phyloP scores from a whole-genome alignment of 1,140 invertebrate genomes.

The Parapsyche elsis region DNA sequence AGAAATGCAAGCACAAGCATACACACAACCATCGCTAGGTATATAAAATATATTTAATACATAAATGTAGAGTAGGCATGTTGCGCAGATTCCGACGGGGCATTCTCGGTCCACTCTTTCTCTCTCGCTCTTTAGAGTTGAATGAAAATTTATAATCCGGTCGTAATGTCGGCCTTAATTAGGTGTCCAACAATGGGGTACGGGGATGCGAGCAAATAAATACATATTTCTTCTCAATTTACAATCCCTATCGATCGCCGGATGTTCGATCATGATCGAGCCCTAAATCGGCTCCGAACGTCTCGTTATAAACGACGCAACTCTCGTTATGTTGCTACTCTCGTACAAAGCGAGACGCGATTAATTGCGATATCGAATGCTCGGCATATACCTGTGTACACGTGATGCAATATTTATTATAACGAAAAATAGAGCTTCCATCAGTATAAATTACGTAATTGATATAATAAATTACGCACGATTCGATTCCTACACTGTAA shows the following conservation, averaged over 20 bases:
- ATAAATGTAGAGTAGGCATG: no score
- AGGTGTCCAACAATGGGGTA: conserved; percentile 39
- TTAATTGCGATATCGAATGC: no score
- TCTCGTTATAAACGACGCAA: background rate
- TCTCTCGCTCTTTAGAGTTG: background rate
- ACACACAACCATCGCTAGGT: background rate
- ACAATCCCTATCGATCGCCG: conserved; percentile 14
- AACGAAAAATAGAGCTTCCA: no score
- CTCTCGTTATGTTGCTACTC: no score
- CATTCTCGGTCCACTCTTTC: conserved; percentile 9
- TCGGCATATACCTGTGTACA: no score
- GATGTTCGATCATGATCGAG: conserved; percentile 25
- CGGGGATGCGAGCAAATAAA: conserved; percentile 24
- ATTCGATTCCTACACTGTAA: no score
- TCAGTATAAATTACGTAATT: no score
- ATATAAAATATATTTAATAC: no score
- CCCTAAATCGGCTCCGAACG: background rate
- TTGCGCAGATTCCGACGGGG: no score
- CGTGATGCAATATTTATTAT: no score
- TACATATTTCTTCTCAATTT: conserved; percentile 20
- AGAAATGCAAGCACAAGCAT: conserved; percentile 8
- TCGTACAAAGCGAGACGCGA: no score
- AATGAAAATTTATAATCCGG: conserved; percentile 45
- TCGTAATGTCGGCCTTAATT: conserved; percentile 42
- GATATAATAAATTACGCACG: no score